A percentile compares a stretch with the other conserved stretches of the same genome.
These are phyloP conservation scores for Polymixis lichenea DNA, from an alignment of 2,888 invertebrate species.

Conservation along the genomic window DNA sequence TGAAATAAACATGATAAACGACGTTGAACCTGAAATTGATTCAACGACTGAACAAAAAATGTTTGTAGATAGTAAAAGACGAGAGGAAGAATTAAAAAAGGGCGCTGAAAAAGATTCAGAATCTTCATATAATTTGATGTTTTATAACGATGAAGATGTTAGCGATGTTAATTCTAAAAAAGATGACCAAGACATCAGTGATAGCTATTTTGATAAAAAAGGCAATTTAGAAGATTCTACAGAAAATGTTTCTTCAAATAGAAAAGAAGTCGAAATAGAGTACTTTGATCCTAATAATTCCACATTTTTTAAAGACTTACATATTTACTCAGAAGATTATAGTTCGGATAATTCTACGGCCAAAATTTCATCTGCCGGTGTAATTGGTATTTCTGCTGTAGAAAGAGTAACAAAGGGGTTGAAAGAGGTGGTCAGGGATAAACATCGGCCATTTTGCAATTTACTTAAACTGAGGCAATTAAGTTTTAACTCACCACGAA, in stretches of 20 bases:
- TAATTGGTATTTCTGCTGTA: conserved; percentile 32
- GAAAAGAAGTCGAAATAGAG: conserved; percentile 41
- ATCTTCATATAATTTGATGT: conserved; percentile 75
- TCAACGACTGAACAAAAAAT: conserved; percentile 26
- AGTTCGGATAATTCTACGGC: conserved; percentile 14
- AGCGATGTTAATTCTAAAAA: conserved; percentile 64
- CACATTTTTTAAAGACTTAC: conserved; percentile 29
- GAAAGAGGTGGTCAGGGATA: conserved; percentile 54
- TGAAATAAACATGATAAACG: conserved; percentile 54
- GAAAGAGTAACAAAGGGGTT: conserved; percentile 24
- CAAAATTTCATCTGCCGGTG: not conserved
- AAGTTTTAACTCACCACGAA: conserved; percentile 81
- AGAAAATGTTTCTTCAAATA: conserved; percentile 28
- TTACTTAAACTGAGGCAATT: conserved; percentile 78
- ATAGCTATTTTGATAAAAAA: conserved; percentile 69
- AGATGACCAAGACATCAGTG: conserved; percentile 59
- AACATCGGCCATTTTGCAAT: conserved; percentile 73
- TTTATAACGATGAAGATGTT: conserved; percentile 77
- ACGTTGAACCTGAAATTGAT: conserved; percentile 46
- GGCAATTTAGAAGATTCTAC: conserved; percentile 28
- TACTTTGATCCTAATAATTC: conserved; percentile 39
- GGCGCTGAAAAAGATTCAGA: conserved; percentile 71
- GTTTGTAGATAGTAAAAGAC: conserved; percentile 46
- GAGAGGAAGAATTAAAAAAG: conserved; percentile 59
- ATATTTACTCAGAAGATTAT: conserved; percentile 22